Evolutionary conservation across 2,888 invertebrate species (phyloP).

Genomic region (Eupithecia insigniata): DNA sequence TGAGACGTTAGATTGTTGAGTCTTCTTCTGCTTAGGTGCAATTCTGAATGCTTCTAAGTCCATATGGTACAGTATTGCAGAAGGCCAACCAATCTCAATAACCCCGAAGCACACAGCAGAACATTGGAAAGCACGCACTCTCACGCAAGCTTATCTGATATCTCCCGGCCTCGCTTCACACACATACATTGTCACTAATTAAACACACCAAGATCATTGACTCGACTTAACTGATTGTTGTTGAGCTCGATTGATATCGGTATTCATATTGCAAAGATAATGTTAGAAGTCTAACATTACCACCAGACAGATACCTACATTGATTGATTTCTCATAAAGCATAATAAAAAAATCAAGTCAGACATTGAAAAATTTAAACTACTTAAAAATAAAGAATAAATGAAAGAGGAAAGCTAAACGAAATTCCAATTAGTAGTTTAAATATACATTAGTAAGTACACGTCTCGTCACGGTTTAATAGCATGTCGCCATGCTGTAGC

Average conservation of each 20-base stretch:
- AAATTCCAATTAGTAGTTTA: too few relatives aligned
- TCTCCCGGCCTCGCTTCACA: constrained; percentile 41
- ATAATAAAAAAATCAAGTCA: too few relatives aligned
- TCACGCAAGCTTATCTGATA: constrained; percentile 39
- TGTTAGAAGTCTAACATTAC: neutral
- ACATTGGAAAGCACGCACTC: constrained; percentile 44
- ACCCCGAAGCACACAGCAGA: constrained; percentile 21
- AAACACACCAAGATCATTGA: constrained; percentile 44
- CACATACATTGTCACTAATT: constrained; percentile 47
- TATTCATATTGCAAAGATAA: constrained; percentile 12
- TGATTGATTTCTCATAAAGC: too few relatives aligned
- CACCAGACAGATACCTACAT: too few relatives aligned
- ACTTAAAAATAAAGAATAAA: too few relatives aligned
- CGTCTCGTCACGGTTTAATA: too few relatives aligned
- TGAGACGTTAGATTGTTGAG: neutral
- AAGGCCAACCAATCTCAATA: constrained; percentile 35
- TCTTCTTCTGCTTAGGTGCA: neutral
- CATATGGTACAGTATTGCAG: constrained; percentile 6
- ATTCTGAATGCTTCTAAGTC: neutral
- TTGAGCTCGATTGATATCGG: constrained; percentile 25
- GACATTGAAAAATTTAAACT: too few relatives aligned
- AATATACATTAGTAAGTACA: too few relatives aligned
- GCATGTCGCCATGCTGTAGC: too few relatives aligned
- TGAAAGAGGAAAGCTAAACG: too few relatives aligned
- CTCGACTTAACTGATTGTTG: constrained; percentile 27